Evolutionary conservation across 2,113 vertebrate species (phyloP).

Genomic region (Callionymus lyra): DNA sequence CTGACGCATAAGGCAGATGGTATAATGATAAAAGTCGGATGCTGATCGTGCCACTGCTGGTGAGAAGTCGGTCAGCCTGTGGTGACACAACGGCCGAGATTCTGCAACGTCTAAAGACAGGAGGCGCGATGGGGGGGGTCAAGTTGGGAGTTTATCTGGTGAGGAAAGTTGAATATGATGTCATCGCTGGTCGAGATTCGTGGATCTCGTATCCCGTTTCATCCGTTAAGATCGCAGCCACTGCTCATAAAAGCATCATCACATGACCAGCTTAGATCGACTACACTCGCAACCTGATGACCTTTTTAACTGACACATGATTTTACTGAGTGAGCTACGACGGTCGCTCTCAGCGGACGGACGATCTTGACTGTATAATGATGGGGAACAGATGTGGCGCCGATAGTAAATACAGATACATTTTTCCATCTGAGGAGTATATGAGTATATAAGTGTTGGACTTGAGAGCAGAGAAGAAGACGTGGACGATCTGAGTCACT

Average conservation of each 20-base stretch:
- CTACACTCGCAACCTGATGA: constrained; percentile 8
- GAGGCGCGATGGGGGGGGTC: constrained; percentile 2
- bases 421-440: constrained; percentile 10
- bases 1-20: constrained; percentile 34
- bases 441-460: constrained; percentile 1
- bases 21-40: constrained; percentile 30
- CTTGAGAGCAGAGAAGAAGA: constrained; percentile 12
- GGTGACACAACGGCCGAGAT: constrained; percentile 9
- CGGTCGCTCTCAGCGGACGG: constrained; percentile 9
- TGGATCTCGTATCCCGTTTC: neutral
- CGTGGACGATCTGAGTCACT: too few relatives aligned
- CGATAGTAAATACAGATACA: constrained; percentile 10
- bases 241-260: constrained; percentile 12
- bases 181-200: too few relatives aligned
- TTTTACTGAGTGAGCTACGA: constrained; percentile 15
- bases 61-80: constrained; percentile 28
- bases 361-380: constrained; percentile 11
- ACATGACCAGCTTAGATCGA: constrained; percentile 12
- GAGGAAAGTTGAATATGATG: neutral
- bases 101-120: constrained; percentile 1
- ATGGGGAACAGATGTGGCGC: constrained; percentile 11
- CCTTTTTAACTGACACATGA: constrained; percentile 13
- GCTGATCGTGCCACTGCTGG: constrained; percentile 9
- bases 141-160: constrained; percentile 14
- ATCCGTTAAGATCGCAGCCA: neutral